phyloP scores from a whole-genome alignment of 2,113 vertebrate genomes.

The Oreotragus oreotragus region DNA sequence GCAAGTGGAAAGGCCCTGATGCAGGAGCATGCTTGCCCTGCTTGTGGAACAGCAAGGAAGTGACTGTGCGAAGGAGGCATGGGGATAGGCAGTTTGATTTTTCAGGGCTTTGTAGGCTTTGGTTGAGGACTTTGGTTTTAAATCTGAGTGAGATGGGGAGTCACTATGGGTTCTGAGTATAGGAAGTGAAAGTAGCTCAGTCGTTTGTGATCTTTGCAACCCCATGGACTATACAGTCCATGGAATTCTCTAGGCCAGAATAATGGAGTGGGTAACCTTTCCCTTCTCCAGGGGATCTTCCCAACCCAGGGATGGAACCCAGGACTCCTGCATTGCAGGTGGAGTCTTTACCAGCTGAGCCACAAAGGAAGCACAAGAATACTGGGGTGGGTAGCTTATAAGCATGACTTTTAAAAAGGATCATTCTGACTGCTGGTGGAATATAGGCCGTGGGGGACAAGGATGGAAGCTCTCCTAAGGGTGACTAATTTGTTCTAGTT shows the following conservation, averaged over 20 bases:
- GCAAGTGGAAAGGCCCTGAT: background rate
- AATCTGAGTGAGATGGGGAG: background rate
- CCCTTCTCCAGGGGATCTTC: background rate
- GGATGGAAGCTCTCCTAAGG: background rate
- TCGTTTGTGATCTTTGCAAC: background rate
- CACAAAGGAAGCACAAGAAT: background rate
- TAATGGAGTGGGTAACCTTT: background rate
- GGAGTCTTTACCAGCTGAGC: background rate
- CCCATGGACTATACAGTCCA: background rate
- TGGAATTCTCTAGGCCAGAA: background rate
- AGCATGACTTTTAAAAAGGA: background rate
- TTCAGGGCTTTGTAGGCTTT: background rate
- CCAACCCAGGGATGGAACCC: background rate
- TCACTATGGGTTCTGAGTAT: background rate
- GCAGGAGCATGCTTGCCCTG: background rate
- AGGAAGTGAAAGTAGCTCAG: background rate
- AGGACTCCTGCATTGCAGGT: background rate
- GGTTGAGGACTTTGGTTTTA: slow-evolving; percentile 24
- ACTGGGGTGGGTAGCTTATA: background rate
- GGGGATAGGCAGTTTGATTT: background rate
- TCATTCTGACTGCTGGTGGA: background rate
- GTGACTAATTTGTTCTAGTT: background rate
- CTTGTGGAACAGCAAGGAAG: background rate
- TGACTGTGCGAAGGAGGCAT: background rate
- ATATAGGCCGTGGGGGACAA: background rate